phyloP scores from a whole-genome alignment of 2,113 vertebrate species.

The Rhinolophus ferrumequinum region DNA sequence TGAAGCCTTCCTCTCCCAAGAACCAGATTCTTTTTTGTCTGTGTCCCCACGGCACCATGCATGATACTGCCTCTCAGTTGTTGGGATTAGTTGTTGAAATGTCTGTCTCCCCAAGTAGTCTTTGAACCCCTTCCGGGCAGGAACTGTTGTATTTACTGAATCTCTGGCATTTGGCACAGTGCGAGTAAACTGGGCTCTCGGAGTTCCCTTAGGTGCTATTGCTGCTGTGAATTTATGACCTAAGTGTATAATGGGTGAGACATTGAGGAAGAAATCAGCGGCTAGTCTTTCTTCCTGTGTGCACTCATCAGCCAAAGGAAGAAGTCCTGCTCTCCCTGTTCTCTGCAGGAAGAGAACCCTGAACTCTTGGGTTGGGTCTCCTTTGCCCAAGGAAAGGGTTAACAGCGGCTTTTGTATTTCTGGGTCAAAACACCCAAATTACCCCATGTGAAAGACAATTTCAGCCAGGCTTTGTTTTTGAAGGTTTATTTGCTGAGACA shows the following conservation, averaged over 20 bases:
- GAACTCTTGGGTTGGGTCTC: too few species aligned
- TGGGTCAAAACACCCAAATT: not conserved
- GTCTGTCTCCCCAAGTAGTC: not conserved
- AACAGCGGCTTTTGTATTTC: not conserved
- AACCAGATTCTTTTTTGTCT: not conserved
- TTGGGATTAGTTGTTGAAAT: not conserved
- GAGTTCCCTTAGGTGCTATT: not conserved
- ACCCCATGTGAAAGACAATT: not conserved
- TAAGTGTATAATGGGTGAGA: not conserved
- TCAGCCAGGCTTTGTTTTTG: not conserved
- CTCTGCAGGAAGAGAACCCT: not conserved
- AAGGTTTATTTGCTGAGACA: not conserved
- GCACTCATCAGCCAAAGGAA: too few species aligned
- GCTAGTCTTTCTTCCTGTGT: not conserved
- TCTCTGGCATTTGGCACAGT: not conserved
- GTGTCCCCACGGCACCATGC: rapidly evolving
- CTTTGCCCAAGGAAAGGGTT: not conserved
- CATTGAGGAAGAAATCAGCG: not conserved
- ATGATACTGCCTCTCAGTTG: rapidly evolving
- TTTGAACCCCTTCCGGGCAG: not conserved
- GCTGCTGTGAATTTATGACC: not conserved
- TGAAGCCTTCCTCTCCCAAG: not conserved
- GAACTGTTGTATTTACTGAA: not conserved
- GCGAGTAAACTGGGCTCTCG: not conserved
- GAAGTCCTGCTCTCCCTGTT: too few species aligned